A percentile compares a stretch with the other conserved stretches of the same genome.
Conservation (phyloP, 2,797 vertebrate genomes). For the Molossus alvarezi region DNA sequence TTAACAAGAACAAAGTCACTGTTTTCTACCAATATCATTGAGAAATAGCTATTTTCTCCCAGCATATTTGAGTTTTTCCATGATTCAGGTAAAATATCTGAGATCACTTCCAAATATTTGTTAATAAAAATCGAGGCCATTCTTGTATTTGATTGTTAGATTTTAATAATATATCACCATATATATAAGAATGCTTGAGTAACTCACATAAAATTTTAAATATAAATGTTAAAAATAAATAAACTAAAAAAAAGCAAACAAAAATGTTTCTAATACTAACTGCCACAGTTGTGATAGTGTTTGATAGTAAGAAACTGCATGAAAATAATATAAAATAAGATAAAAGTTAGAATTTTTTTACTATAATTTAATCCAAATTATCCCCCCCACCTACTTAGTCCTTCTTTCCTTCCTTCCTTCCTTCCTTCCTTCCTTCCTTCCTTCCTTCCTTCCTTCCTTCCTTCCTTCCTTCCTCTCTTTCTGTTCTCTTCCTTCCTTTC, state of each 20-base stretch:
- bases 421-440: no score
- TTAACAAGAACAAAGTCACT: background rate
- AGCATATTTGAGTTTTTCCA: slow-evolving; percentile 19
- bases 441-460: no score
- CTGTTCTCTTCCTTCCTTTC: no score
- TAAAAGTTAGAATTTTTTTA: background rate
- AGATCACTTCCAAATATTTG: background rate
- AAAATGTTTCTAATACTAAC: background rate
- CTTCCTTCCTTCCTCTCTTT: no score
- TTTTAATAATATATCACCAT: background rate
- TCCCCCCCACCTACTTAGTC: no score
- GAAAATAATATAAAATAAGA: background rate
- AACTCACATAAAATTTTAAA: background rate
- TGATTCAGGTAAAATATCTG: background rate
- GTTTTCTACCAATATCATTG: background rate
- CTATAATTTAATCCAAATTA: no score
- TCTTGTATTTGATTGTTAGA: background rate
- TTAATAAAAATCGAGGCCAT: background rate
- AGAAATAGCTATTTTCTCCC: background rate
- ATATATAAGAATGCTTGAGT: background rate
- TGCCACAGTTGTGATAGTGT: background rate
- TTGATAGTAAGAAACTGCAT: background rate
- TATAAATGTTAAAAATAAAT: background rate
- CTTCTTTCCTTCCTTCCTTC: no score
- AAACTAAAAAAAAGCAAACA: background rate